Evolutionary conservation across 1,140 invertebrate genomes (phyloP).

Genomic region (Zaprionus ghesquierei): DNA sequence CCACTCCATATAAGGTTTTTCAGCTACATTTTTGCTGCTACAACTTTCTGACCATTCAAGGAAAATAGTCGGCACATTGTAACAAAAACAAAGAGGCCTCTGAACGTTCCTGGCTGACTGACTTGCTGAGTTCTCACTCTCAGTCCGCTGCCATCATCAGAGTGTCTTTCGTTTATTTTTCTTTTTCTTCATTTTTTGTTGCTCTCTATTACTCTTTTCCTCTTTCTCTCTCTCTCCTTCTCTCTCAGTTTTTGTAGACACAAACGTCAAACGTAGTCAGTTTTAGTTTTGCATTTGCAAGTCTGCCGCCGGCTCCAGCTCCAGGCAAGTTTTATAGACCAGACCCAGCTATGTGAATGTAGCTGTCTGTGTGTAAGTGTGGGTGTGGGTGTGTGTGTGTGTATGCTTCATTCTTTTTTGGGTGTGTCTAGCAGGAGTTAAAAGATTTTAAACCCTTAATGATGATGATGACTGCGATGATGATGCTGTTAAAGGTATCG

Average conservation of each 20-base stretch:
- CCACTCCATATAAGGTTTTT: slow-evolving; percentile 36
- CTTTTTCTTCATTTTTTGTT: background rate
- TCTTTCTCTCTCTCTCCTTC: slow-evolving; percentile 16
- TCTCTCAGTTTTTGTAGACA: slow-evolving; percentile 23
- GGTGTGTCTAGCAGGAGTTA: slow-evolving; percentile 45
- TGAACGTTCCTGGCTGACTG: slow-evolving; percentile 46
- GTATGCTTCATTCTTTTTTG: slow-evolving; percentile 6
- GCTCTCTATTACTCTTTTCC: slow-evolving; percentile 18
- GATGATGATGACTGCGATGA: slow-evolving; percentile 38
- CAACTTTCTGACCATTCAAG: slow-evolving; percentile 71
- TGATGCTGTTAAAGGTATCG: slow-evolving; percentile 40
- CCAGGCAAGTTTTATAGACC: slow-evolving; percentile 27
- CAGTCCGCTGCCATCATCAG: slow-evolving; percentile 43
- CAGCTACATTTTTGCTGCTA: slow-evolving; percentile 54
- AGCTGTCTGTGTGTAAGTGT: background rate
- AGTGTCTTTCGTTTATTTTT: slow-evolving; percentile 2
- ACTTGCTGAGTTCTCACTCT: slow-evolving; percentile 60
- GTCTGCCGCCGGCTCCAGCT: slow-evolving; percentile 24
- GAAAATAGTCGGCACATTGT: slow-evolving; percentile 65
- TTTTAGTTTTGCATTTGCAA: slow-evolving; percentile 64
- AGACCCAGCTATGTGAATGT: background rate
- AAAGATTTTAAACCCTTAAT: slow-evolving; percentile 51
- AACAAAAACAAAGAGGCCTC: slow-evolving; percentile 54
- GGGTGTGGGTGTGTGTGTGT: background rate
- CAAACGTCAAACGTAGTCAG: slow-evolving; percentile 43